These are phyloP conservation scores for Carassius auratus DNA, from an alignment of 2,113 vertebrate genomes.

Conservation along the genomic window DNA sequence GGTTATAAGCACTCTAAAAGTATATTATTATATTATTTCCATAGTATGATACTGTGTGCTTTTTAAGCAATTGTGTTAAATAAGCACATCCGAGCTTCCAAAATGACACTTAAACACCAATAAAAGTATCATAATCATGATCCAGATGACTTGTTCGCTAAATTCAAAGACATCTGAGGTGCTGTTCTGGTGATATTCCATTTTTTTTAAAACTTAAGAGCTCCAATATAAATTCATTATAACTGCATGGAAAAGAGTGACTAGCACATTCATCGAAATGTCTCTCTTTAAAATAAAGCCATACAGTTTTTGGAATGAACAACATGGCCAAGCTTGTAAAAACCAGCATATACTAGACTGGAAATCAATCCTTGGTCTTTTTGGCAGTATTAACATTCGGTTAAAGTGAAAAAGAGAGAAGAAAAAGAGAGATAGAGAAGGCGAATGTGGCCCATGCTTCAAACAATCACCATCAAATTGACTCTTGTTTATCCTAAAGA, in stretches of 20 bases:
- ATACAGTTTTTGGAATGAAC: background rate
- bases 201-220: background rate
- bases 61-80: background rate
- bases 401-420: constrained; percentile 31
- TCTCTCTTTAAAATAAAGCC: background rate
- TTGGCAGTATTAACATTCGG: background rate
- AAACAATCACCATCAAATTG: constrained; percentile 31
- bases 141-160: background rate
- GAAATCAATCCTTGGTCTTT: background rate
- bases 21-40: no score
- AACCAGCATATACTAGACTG: background rate
- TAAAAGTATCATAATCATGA: background rate
- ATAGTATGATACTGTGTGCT: no score
- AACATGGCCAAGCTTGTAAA: background rate
- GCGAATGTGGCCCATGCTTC: background rate
- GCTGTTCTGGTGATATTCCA: background rate
- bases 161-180: no score
- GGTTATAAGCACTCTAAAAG: no score
- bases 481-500: constrained; percentile 38
- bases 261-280: background rate
- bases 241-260: background rate
- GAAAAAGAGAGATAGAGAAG: background rate
- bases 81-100: background rate
- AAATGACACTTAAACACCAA: background rate
- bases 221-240: background rate